Evolutionary conservation across 30 jellyfish, hydroid and myxozoan species (phyloP), one percentile per base, ranked within the genome.

Genomic region (Rhopilema esculentum): DNA sequence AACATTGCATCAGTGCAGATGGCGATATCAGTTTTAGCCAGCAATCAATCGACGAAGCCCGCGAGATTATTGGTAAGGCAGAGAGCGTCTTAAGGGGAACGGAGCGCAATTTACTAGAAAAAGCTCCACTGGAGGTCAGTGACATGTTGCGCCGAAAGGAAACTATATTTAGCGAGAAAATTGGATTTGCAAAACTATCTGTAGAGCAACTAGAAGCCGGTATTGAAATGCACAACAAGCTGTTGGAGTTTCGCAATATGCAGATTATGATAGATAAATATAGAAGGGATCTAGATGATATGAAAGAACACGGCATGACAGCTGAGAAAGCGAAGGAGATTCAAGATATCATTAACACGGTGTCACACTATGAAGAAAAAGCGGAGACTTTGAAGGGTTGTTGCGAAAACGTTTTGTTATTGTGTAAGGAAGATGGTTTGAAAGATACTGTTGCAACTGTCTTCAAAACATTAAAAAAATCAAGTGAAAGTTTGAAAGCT

Each of bases 301-400:
- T 74, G 8, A 85, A 85, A 32, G 70, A 49, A 4, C 9, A 40
- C 15, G 79, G 73, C 49, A 71, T 79, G 51, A 75, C 88, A 21
- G 78, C 48, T 0, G 94, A 85, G 26, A 69, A 69, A 51, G 63
- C 62, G 74, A 33, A 75, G 27, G 19, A 20, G 28, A 32, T 74
- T 9, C 83, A 61, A 40, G 32, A 0, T 1, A 76, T 72, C 49
- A 30, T 24, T 1, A 27, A 62, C 21, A 21, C 72, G 23, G 79
- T 66, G 23, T 69, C 49, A 50, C 78, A 64, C 24, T 63, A 48
- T 63, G 75, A 65, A 76, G 68, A 33, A 1, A 53, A 65, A 30
- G 88, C 83, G 0, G 29, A 57, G 12, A 1, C 48, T 26, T 22
- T 85, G n/a, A 51, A 73, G n/a, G 20, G 12, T 2, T 40, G 9